Percentiles rank a stretch among this genome's conserved stretches.
Conservation (phyloP, 2,797 vertebrate genomes). For the Myotis vivesi region DNA sequence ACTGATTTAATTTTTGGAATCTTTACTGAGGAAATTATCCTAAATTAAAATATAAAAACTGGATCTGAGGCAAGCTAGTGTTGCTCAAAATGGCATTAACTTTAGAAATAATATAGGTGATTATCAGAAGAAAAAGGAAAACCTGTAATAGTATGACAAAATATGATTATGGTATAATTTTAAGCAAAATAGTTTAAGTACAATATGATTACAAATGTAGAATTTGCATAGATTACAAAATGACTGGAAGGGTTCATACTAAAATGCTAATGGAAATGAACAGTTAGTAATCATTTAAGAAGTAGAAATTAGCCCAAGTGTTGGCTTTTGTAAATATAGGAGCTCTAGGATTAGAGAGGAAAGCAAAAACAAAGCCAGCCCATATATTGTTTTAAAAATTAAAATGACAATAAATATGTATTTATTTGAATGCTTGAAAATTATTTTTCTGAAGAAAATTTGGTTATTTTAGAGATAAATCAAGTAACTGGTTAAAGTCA, state of each 20-base stretch:
- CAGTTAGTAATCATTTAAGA: neutral
- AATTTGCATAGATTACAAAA: neutral
- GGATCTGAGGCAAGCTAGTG: neutral
- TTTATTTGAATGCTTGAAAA: neutral
- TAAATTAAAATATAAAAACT: neutral
- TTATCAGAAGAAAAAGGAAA: slow-evolving; percentile 2
- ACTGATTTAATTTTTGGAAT: neutral
- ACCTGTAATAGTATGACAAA: neutral
- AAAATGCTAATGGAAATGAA: neutral
- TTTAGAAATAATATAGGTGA: neutral
- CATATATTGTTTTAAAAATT: neutral
- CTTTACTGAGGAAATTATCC: neutral
- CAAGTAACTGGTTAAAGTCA: neutral
- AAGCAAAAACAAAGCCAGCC: neutral
- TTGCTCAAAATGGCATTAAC: neutral
- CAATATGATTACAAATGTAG: neutral
- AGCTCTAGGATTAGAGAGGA: neutral
- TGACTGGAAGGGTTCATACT: neutral
- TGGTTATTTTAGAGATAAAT: neutral
- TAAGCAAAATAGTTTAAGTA: neutral
- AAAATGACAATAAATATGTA: neutral
- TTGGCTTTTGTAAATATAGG: neutral
- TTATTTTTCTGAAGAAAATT: neutral
- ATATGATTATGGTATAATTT: neutral
- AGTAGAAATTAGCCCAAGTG: neutral